Conservation (phyloP, 2,888 invertebrate species). For the Nomada lathburiana region DNA sequence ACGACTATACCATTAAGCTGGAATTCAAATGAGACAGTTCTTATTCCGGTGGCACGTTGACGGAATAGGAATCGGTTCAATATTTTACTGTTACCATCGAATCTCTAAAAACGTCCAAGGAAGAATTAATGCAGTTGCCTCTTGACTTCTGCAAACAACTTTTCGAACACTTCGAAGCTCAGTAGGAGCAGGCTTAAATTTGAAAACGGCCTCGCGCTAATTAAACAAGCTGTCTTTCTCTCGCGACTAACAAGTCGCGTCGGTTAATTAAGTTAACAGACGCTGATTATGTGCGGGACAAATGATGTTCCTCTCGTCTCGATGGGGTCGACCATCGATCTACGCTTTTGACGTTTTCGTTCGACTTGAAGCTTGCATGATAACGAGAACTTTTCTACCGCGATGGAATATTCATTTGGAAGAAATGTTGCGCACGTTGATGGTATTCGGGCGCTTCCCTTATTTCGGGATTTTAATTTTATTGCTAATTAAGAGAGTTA, state of each 20-base stretch:
- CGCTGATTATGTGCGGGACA: neutral
- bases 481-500: constrained; percentile 25
- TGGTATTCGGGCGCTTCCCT: too few species aligned
- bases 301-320: neutral
- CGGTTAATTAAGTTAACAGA: constrained; percentile 48
- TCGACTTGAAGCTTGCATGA: neutral
- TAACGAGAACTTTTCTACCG: neutral
- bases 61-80: neutral
- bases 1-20: constrained; percentile 21
- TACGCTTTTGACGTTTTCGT: neutral
- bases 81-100: neutral
- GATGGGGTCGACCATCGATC: neutral
- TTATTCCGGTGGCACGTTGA: neutral
- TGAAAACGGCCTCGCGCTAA: too few species aligned
- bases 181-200: too few species aligned
- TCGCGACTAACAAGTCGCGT: neutral
- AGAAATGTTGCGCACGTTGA: too few species aligned
- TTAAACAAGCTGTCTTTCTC: too few species aligned
- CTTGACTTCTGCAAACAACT: too few species aligned
- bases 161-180: too few species aligned
- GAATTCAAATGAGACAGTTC: neutral
- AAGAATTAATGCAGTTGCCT: too few species aligned
- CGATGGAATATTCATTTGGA: neutral
- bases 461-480: constrained; percentile 7
- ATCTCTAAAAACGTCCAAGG: neutral